phyloP scores from a whole-genome alignment of 2,888 invertebrate species.

The Panzeria rudis region DNA sequence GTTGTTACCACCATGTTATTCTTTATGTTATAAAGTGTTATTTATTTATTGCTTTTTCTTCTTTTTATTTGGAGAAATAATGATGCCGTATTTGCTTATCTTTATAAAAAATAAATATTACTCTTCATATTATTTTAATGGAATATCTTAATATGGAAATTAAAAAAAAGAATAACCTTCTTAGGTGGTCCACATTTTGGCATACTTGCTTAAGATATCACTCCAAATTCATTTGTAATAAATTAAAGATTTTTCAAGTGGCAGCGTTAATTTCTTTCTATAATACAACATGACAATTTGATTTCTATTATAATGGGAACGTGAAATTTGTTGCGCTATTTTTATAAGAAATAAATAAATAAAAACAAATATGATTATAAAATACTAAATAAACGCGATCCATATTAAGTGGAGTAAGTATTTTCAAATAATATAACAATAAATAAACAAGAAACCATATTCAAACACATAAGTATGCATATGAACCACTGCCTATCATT shows the following conservation, averaged over 20 bases:
- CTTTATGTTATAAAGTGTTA: too few species aligned
- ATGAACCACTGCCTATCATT: slow-evolving; percentile 8
- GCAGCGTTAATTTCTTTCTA: slow-evolving; percentile 9
- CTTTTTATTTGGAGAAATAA: too few species aligned
- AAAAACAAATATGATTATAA: slow-evolving; percentile 34
- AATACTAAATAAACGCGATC: slow-evolving; percentile 56
- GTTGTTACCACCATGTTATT: too few species aligned
- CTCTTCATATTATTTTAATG: background rate
- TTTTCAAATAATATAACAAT: slow-evolving; percentile 24
- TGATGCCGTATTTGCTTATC: too few species aligned
- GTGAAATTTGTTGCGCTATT: slow-evolving; percentile 39
- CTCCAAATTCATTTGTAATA: background rate
- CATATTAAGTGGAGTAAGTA: slow-evolving; percentile 48
- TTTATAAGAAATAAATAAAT: background rate
- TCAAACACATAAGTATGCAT: slow-evolving; percentile 1
- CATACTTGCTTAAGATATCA: background rate
- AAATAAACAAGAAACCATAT: slow-evolving; percentile 40
- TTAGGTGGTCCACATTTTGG: slow-evolving; percentile 34
- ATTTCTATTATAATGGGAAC: slow-evolving; percentile 43
- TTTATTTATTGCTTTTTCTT: too few species aligned
- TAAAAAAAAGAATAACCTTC: background rate
- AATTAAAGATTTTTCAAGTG: slow-evolving; percentile 35
- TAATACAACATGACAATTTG: slow-evolving; percentile 58
- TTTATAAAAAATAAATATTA: background rate
- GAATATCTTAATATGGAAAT: background rate